Percentiles rank a stretch among this genome's conserved stretches.
These are phyloP conservation scores for Dendroctonus ponderosae DNA, from an alignment of 1,140 invertebrate genomes.

Conservation along the genomic window DNA sequence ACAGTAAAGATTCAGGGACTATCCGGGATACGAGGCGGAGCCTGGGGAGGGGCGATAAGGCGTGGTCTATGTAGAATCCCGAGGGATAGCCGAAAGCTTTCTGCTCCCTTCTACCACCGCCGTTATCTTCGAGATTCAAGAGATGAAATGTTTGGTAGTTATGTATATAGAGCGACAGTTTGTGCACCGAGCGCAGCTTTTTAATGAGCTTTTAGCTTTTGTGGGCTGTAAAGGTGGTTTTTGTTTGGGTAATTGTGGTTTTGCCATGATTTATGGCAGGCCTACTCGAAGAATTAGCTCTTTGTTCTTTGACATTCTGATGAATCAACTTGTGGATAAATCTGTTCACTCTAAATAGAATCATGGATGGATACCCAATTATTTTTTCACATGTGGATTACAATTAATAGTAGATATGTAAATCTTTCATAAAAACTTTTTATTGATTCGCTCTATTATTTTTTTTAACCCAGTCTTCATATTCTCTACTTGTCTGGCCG, in stretches of 20 bases:
- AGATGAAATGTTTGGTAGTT: conserved; percentile 23
- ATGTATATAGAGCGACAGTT: conserved; percentile 24
- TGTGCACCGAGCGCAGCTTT: conserved; percentile 30
- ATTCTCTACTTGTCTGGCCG: too few species aligned
- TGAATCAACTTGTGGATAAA: too few species aligned
- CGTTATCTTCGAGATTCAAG: conserved; percentile 29
- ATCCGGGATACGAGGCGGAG: conserved; percentile 34
- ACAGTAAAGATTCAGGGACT: conserved; percentile 34
- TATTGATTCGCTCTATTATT: too few species aligned
- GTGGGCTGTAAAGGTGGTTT: conserved; percentile 29
- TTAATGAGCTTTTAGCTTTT: conserved; percentile 33
- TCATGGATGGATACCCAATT: too few species aligned
- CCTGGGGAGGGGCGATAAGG: conserved; percentile 25
- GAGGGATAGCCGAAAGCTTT: conserved; percentile 28
- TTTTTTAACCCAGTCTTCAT: too few species aligned
- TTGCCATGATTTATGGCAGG: conserved; percentile 25
- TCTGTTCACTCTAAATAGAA: too few species aligned
- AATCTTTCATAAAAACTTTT: too few species aligned
- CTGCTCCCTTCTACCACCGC: conserved; percentile 2
- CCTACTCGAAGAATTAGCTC: neutral
- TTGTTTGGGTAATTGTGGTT: conserved; percentile 34
- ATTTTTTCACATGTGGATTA: too few species aligned
- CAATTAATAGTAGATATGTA: too few species aligned
- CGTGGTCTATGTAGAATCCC: conserved; percentile 27
- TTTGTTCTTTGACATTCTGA: too few species aligned